Evolutionary conservation across 2,113 vertebrate genomes (phyloP).

Genomic region (Willisornis vidua): DNA sequence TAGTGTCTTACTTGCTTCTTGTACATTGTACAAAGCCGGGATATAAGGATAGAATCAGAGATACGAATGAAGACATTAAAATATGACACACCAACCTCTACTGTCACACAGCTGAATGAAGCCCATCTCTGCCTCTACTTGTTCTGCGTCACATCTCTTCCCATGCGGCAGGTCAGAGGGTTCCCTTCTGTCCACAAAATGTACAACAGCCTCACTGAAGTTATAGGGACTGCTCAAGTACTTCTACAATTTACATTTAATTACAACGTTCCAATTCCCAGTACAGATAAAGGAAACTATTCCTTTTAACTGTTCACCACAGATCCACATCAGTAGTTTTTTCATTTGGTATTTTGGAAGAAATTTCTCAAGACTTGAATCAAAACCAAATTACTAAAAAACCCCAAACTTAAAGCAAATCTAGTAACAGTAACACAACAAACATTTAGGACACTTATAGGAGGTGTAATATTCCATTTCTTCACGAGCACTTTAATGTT

Average conservation of each 20-base stretch:
- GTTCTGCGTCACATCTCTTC: background rate
- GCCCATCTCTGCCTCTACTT: background rate
- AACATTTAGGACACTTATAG: background rate
- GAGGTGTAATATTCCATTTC: background rate
- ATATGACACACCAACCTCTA: fast-evolving
- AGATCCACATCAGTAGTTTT: background rate
- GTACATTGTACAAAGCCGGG: background rate
- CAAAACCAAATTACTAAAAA: background rate
- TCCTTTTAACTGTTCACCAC: background rate
- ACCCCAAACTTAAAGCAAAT: background rate
- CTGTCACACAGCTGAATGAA: background rate
- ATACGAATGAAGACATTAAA: background rate
- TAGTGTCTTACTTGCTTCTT: background rate
- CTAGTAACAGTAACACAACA: background rate
- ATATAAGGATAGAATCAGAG: background rate
- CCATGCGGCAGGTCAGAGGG: background rate
- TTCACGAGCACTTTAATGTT: background rate
- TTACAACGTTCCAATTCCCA: background rate
- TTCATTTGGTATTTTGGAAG: background rate
- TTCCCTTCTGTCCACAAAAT: background rate
- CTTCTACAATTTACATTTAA: background rate
- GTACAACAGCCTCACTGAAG: background rate
- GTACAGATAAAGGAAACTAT: background rate
- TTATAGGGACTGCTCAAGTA: background rate
- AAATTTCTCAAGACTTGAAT: background rate